Evolutionary conservation across 2,888 invertebrate species (phyloP), one percentile per base, ranked within the genome.

Genomic region (Trachelus iudaicus): DNA sequence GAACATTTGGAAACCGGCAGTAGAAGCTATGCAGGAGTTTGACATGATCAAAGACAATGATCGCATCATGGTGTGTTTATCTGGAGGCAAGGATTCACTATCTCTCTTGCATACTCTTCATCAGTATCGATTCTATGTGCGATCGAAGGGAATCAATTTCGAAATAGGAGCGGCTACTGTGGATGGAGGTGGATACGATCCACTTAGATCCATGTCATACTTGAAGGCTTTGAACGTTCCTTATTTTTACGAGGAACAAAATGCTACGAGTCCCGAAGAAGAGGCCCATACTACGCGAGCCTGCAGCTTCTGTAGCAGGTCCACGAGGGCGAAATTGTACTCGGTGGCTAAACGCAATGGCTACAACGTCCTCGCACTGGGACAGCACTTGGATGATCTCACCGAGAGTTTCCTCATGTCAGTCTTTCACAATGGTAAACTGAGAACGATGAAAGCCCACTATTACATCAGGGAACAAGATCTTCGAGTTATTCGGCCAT

Each of bases 341-440:
- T 93, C 94, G 0, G 94, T 96, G 37, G 97, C 97, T 0, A 93
- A 95, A 81, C 93, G 94, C 77, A 95, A 96, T 85, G 95, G 95
- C 1, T 98, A 96, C 92, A 96, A 97, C 89, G 97, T 97, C 3
- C 93, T 97, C n/a, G 97, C 97, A 0, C 92, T 98, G 56, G 97
- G 97, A 1, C 97, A 98, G 90, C 96, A 96, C 89, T 92, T 98
- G 76, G 97, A 98, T 91, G 96, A 97, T 90, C 93, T 97, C 9
- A 95, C 96, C 34, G 95, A 96, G 87, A 95, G 95, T 81, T 97
- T 98, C 91, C 92, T 98, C 80, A 95, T 96, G 87, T 95, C 96
- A 1, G 94, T 96, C 15, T 95, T 98, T 89, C 96, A 97, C 88
- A 96, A 95, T 85, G 97, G 97, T n/a, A 93, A 94, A 79, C 91